These are phyloP conservation scores for Troides helena DNA, from an alignment of 2,888 invertebrate species.

Conservation along the genomic window DNA sequence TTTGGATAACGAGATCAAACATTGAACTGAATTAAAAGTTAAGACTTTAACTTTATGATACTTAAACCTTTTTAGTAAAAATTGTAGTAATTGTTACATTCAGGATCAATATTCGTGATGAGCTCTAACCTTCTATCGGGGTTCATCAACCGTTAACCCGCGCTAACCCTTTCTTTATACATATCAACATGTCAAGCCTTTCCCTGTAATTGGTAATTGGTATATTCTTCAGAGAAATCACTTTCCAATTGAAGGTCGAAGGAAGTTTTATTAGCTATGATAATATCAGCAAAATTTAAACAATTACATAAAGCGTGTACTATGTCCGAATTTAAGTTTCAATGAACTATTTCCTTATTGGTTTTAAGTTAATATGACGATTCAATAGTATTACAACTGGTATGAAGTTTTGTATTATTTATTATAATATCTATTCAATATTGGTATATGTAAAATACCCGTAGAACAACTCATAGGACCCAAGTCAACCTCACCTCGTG, in stretches of 20 bases:
- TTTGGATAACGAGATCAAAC: no score
- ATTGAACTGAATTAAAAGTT: no score
- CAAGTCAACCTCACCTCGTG: no score
- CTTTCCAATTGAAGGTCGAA: slow-evolving; percentile 20
- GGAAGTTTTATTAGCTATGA: not conserved
- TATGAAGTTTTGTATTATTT: no score
- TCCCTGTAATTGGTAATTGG: slow-evolving; percentile 30
- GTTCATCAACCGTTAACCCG: slow-evolving; percentile 31
- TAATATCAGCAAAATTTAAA: not conserved
- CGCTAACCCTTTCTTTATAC: slow-evolving; percentile 29
- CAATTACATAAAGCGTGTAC: not conserved
- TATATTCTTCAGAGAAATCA: slow-evolving; percentile 27
- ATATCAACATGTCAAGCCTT: slow-evolving; percentile 26
- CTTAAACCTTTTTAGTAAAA: not conserved
- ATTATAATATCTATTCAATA: no score
- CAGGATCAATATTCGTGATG: slow-evolving; percentile 37
- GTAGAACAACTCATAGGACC: no score
- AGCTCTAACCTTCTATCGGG: slow-evolving; percentile 26
- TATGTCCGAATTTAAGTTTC: not conserved
- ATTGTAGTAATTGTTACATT: not conserved
- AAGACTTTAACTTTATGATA: not conserved
- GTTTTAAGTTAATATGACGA: not conserved
- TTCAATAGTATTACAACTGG: not conserved
- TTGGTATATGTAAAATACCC: no score
- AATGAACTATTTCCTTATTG: not conserved